Evolutionary conservation across 1,140 invertebrate species (phyloP).

Genomic region (Drosophila insularis): DNA sequence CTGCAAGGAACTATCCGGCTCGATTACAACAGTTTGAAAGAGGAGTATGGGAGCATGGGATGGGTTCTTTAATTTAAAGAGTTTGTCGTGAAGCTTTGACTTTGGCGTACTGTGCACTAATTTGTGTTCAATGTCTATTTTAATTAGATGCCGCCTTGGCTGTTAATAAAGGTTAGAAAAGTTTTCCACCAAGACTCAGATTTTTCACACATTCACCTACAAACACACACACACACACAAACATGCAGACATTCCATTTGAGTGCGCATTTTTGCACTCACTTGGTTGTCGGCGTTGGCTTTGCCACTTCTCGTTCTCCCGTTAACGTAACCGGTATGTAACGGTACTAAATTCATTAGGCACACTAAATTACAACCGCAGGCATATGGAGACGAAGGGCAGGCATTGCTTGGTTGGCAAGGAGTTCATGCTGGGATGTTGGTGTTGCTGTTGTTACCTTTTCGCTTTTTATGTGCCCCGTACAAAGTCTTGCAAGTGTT

Average conservation of each 20-base stretch:
- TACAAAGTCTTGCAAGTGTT: conserved; percentile 34
- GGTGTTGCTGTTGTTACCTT: conserved; percentile 24
- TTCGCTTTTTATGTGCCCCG: conserved; percentile 37
- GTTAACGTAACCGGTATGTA: conserved; percentile 53
- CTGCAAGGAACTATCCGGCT: too few relatives aligned
- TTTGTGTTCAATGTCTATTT: conserved; percentile 47
- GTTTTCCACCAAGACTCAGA: conserved; percentile 67
- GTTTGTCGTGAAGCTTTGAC: not conserved
- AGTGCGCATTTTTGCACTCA: conserved; percentile 80
- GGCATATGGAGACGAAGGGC: conserved; percentile 45
- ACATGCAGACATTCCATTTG: conserved; percentile 49
- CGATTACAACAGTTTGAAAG: too few relatives aligned
- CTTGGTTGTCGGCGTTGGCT: conserved; percentile 26
- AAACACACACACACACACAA: conserved; percentile 17
- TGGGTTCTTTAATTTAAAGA: not conserved
- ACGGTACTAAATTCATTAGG: conserved; percentile 80
- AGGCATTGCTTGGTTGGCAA: not conserved
- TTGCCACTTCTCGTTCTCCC: conserved; percentile 21
- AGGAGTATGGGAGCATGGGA: too few relatives aligned
- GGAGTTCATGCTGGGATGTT: conserved; percentile 26
- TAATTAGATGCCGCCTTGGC: conserved; percentile 65
- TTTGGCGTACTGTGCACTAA: not conserved
- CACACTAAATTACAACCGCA: conserved; percentile 80
- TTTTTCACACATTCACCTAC: conserved; percentile 67
- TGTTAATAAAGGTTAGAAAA: conserved; percentile 80